These are phyloP conservation scores for Pipistrellus pygmaeus DNA, from an alignment of 2,797 vertebrate species.

Conservation along the genomic window DNA sequence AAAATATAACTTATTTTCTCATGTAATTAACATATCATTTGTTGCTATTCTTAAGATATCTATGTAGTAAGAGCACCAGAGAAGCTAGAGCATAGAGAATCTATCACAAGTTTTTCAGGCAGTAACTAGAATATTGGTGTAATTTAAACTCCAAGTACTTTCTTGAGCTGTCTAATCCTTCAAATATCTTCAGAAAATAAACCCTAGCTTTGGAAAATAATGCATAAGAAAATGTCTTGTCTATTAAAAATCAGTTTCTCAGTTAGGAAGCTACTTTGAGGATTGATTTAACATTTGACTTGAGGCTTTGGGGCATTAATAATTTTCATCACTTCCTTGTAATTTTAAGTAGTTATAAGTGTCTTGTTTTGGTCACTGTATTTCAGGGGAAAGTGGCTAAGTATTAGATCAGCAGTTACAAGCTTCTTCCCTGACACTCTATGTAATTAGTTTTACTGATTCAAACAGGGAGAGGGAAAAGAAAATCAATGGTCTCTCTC, in stretches of 20 bases:
- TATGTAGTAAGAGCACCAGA: neutral
- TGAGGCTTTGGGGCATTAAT: neutral
- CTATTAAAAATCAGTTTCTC: constrained; percentile 9
- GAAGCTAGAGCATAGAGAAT: neutral
- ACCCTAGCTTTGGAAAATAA: neutral
- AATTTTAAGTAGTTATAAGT: neutral
- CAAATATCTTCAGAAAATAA: neutral
- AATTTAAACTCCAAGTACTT: neutral
- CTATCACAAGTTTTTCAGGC: neutral
- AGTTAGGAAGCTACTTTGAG: constrained; percentile 2
- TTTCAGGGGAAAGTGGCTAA: neutral
- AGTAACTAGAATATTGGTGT: neutral
- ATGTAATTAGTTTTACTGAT: neutral
- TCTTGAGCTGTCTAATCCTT: neutral
- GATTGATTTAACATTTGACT: neutral
- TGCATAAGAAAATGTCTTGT: neutral
- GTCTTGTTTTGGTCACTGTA: neutral
- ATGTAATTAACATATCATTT: neutral
- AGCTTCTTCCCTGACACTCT: neutral
- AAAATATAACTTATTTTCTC: neutral
- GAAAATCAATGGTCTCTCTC: neutral
- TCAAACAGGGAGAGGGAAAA: neutral
- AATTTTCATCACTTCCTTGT: neutral
- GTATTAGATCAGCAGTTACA: neutral
- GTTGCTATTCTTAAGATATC: neutral